Conservation (phyloP, 2,888 invertebrate species). For the Acrobasis suavella region DNA sequence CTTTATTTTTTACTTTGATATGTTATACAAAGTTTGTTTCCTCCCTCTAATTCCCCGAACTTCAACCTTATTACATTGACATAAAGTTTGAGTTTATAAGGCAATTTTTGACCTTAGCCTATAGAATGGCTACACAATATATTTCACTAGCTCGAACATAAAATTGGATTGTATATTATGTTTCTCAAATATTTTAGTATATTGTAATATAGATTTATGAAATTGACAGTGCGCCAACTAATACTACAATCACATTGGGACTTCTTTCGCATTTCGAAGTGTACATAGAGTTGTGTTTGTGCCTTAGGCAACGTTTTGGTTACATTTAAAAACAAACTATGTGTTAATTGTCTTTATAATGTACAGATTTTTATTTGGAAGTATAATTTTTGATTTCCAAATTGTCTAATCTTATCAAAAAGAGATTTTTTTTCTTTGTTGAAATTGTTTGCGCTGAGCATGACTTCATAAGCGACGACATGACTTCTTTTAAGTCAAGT, state of each 20-base stretch:
- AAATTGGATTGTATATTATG: constrained; percentile 3
- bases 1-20: too few species aligned
- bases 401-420: too few species aligned
- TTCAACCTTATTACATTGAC: too few species aligned
- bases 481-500: neutral
- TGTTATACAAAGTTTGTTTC: too few species aligned
- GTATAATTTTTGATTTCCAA: too few species aligned
- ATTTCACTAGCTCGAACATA: neutral
- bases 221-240: constrained; percentile 73
- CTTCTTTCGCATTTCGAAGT: constrained; percentile 30
- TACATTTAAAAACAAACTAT: constrained; percentile 10
- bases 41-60: too few species aligned
- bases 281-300: constrained; percentile 29
- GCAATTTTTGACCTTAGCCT: too few species aligned
- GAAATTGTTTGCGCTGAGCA: too few species aligned
- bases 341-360: neutral
- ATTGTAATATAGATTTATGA: constrained; percentile 28
- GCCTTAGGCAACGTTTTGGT: constrained; percentile 22
- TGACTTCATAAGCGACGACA: too few species aligned
- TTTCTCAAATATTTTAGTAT: constrained; percentile 17
- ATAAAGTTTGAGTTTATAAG: too few species aligned
- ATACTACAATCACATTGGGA: constrained; percentile 31
- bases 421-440: too few species aligned
- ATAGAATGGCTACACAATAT: too few species aligned
- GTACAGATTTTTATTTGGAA: neutral